Base-by-base conservation (phyloP, 2,797 vertebrate genomes). In the Girardinus metallicus region DNA sequence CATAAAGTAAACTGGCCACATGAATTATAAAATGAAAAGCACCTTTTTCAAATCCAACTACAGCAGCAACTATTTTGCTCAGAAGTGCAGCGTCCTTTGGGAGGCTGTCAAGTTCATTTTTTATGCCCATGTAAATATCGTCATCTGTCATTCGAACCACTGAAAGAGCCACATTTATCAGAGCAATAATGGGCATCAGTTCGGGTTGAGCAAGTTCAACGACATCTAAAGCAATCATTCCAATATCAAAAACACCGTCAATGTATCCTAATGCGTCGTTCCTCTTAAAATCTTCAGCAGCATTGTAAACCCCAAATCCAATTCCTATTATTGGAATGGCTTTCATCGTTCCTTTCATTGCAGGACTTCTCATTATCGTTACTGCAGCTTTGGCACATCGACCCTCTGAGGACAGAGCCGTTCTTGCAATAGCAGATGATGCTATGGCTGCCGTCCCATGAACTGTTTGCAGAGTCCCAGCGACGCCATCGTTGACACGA, bases 251-350 rank as follows among this genome's bases (percentile, higher is more conserved):
- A 15, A 0, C 21, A n/a, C 75, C 84, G 72, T 89, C 85, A n/a
- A 82, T 74, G 16, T 71, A 57, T 60, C 89, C 88, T 62, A 89
- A 43, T 0, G 76, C 0, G 41, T 80, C 84, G 2, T 39, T 2
- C 71, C 86, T 86, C 15, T 68, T 0, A 0, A 91, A 21, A 74
- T 91, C 92, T 41, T 92, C 16, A 3, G 0, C 0, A 0, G 82
- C 0, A 36, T 1, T 90, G 51, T 90, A 88, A 31, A 91, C 21
- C 34, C 86, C 86, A 80, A 91, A 91, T 68, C 84, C 86, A 26
- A 89, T 84, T n/a, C 91, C 92, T 1, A 74, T 51, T n/a, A 90
- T 0, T 31, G 88, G 89, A n/a, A 93, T 23, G 23, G 7, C 86
- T 12, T 0, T 1, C 44, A 83, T 57, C 0, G 0, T 0, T 0